Base-by-base conservation (phyloP, 2,888 invertebrate genomes). In the Polyommatus iphigenia region DNA sequence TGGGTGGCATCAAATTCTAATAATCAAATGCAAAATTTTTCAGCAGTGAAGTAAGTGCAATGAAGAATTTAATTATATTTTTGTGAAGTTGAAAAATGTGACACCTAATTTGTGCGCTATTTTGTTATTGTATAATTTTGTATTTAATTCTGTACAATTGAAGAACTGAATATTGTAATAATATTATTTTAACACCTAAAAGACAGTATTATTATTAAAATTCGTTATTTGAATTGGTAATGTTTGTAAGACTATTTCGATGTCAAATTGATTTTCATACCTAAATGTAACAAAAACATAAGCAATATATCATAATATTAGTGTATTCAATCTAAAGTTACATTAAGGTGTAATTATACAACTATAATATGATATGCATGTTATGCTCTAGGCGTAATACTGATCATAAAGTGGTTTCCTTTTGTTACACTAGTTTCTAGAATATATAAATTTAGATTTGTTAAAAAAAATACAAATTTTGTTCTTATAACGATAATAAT, bases 1-100 rank as follows among this genome's bases (percentile, higher is more conserved):
- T 98, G 98, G 98, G 98, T 98, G 87, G 97, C 97, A 81, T 96
- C 97, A 86, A 97, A 97, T 95, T 97, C 97, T 95, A 97, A 97
- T 92, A 96, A 95, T 92, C 95, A 96, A 91, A 95, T 96, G 89
- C 97, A 97, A 93, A 96, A 96, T 89, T 97, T 96, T 90, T 96
- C 97, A 82, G 96, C 97, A 84, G 97, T 97, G 85, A 97, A 97
- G 95, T 97, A 97, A 91, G 86, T 85, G 85, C 84, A 85, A 75
- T 29, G 20, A 15, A 73, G 18, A 57, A 71, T 71, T 77, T 32
- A 72, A 32, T n/a, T 5, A 54, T 18, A 54, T 57, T 77, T 77
- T 72, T 36, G 20, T 71, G 36, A 72, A 71, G 24, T 10, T 15
- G 29, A 46, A 29, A 15, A 67, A 32, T 32, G 15, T 75, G 7